These are phyloP conservation scores for Cephalopholis sonnerati DNA, from an alignment of 2,113 vertebrate genomes.

Conservation along the genomic window DNA sequence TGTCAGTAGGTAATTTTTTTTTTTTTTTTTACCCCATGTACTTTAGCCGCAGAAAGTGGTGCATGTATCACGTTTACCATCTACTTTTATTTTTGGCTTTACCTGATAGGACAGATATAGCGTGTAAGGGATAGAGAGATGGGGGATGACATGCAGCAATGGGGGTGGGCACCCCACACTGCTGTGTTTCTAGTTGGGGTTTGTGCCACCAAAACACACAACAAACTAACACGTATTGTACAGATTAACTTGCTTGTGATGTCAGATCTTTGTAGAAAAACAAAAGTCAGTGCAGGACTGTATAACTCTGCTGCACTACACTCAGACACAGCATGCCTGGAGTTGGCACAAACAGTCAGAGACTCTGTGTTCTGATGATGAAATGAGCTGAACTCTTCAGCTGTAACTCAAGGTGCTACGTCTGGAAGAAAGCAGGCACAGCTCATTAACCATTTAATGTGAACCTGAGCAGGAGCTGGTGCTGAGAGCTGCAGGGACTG, in stretches of 20 bases:
- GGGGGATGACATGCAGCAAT: too few species aligned
- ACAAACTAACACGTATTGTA: background rate
- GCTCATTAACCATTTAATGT: conserved; percentile 61
- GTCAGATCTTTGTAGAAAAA: background rate
- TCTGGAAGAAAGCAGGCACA: conserved; percentile 38
- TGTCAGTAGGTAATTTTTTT: background rate
- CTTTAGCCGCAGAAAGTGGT: background rate
- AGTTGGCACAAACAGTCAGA: background rate
- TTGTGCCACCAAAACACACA: too few species aligned
- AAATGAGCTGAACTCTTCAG: conserved; percentile 26
- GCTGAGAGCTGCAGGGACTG: conserved; percentile 10
- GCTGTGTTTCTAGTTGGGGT: too few species aligned
- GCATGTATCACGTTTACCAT: background rate
- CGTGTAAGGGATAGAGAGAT: too few species aligned
- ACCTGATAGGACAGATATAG: too few species aligned
- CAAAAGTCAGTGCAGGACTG: background rate
- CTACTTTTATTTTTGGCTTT: too few species aligned
- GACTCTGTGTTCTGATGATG: conserved; percentile 1
- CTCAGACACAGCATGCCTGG: background rate
- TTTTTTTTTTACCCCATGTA: background rate
- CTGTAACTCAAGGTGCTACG: conserved; percentile 50
- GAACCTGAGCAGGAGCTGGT: conserved; percentile 17
- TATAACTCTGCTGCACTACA: background rate
- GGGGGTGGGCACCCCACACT: too few species aligned
- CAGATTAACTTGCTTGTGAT: background rate